Base-by-base conservation (phyloP, 2,797 vertebrate genomes). In the Scomberomorus guttatus region DNA sequence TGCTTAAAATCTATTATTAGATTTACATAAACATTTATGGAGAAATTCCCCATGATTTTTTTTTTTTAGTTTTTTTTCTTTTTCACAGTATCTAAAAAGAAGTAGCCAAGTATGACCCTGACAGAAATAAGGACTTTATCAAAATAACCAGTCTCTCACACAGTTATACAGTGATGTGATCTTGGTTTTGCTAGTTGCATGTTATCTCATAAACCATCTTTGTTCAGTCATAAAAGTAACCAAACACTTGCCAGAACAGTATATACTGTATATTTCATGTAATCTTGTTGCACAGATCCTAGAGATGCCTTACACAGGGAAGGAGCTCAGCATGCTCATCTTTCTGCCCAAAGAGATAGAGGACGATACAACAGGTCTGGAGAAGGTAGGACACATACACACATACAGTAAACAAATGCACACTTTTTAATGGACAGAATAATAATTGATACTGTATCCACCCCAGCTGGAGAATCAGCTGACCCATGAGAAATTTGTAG, bases 281-380 rank as follows among this genome's bases (percentile, higher is more conserved):
- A 37, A 48, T 58, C 4, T 37, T 39, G 39, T n/a, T 61, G 4
- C 2, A 54, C 69, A 86, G 90, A 79, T 97, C 80, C 89, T 98
- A 20, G 97, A 97, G 88, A 64, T 98, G n/a, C 96, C 95, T 0
- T 98, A 97, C 3, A 44, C 73, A 0, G 93, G 83, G 1, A 77
- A 92, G 1, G 95, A 97, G 9, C 90, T 98, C 51, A 97, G 97
- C 86, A 96, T 98, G 96, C 34, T 98, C 58, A 91, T 98, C 72
- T 60, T 98, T 76, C 95, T 99, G 6, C 97, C 97, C 0, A 73
- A 93, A 22, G 69, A 89, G 0, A 96, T 95, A 0, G 82, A 94
- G 72, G 96, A 96, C 71, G 73, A 79, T 62, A 90, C 93, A 39
- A 96, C 94, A 6, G 97, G 97, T 13, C 91, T 99, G 82, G 93